Evolutionary conservation across 2,888 invertebrate genomes (phyloP).

Genomic region (Liopterus haemorrhoidalis): DNA sequence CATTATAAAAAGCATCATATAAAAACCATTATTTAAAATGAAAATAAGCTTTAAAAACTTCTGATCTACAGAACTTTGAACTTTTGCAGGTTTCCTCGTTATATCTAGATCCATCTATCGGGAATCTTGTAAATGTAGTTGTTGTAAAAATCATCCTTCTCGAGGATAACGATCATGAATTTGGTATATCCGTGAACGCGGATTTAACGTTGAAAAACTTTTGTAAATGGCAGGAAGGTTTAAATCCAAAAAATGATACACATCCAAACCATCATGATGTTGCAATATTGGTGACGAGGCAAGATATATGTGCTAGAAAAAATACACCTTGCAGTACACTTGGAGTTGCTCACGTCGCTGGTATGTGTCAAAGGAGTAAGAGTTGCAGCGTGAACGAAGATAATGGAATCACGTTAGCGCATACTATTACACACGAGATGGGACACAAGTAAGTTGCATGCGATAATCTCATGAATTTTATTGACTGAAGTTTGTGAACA

Average conservation of each 20-base stretch:
- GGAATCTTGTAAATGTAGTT: slow-evolving; percentile 85
- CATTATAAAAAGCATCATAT: slow-evolving; percentile 1
- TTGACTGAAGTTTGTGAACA: no score
- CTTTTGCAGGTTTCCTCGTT: slow-evolving; percentile 59
- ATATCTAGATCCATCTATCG: slow-evolving; percentile 83
- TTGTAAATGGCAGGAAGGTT: slow-evolving; percentile 73
- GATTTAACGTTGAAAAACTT: slow-evolving; percentile 77
- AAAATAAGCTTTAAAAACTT: no score
- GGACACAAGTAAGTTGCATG: slow-evolving; percentile 92
- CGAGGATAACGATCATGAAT: slow-evolving; percentile 59
- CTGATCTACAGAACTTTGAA: neutral
- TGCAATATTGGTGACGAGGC: slow-evolving; percentile 77
- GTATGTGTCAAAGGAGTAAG: slow-evolving; percentile 78
- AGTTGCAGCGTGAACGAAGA: slow-evolving; percentile 90
- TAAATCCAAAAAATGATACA: slow-evolving; percentile 68
- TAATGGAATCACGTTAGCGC: slow-evolving; percentile 80
- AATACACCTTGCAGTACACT: slow-evolving; percentile 59
- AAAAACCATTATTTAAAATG: no score
- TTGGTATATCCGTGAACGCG: slow-evolving; percentile 74
- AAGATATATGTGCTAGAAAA: slow-evolving; percentile 61
- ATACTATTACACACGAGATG: slow-evolving; percentile 85
- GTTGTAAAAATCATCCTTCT: slow-evolving; percentile 78
- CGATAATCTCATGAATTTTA: no score
- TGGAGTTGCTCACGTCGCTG: slow-evolving; percentile 83
- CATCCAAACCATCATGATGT: slow-evolving; percentile 88